phyloP scores from a whole-genome alignment of 64 coral and sea anemone genomes.

The Cladopsammia gracilis region DNA sequence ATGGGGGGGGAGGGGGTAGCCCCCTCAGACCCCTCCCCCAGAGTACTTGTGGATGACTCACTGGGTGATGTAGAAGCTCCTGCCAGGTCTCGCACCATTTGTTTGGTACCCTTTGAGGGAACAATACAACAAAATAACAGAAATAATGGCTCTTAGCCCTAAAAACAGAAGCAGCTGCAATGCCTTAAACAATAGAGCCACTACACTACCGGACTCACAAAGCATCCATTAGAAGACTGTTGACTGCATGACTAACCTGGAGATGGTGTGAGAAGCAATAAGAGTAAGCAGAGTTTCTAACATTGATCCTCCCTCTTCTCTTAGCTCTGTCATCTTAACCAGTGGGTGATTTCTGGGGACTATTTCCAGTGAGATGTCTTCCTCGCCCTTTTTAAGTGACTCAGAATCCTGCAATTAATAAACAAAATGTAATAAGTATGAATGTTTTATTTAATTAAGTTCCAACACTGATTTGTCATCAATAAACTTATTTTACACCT shows the following conservation, averaged over 20 bases:
- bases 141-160: too few species aligned
- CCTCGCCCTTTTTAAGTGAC: conserved; percentile 89
- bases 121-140: too few species aligned
- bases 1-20: too few species aligned
- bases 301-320: conserved; percentile 94
- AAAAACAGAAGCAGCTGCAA: too few species aligned
- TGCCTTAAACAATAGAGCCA: too few species aligned
- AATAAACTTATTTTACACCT: background rate
- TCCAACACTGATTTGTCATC: background rate
- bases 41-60: too few species aligned
- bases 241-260: conserved; percentile 62
- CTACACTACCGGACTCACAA: too few species aligned
- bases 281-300: conserved; percentile 93
- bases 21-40: too few species aligned
- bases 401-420: conserved; percentile 71
- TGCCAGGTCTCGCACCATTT: too few species aligned
- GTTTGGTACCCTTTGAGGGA: too few species aligned
- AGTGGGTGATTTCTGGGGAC: conserved; percentile 94
- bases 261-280: conserved; percentile 96
- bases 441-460: too few species aligned
- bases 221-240: background rate
- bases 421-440: background rate
- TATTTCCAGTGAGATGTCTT: conserved; percentile 89
- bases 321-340: conserved; percentile 90
- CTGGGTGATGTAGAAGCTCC: too few species aligned